Evolutionary conservation across 2,113 vertebrate genomes (phyloP), one percentile per base, ranked within the genome.

Genomic region (Eidolon helvum): DNA sequence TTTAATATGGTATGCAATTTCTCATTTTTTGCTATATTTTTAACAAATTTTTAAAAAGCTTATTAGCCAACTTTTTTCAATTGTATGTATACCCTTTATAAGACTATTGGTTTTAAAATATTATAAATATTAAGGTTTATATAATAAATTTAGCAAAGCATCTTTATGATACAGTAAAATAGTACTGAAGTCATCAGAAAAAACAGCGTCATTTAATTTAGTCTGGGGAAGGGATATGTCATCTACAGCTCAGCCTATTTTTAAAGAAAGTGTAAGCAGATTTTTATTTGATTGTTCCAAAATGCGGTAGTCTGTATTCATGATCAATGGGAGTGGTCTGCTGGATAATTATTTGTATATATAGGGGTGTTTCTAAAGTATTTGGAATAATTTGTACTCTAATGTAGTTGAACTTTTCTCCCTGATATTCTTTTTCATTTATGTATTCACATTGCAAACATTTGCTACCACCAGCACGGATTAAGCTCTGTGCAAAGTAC

Each of bases 51-150:
- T 50, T 50, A 87, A 95, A 92, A 94, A 79, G 9, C 9, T 53
- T 93, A 10, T 48, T 50, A 72, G 43, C 9, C 33, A 30, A 48
- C 12, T 43, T 61, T 90, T 89, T 90, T 74, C 33, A 91, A 78
- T 7, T 24, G 3, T 35, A 12, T 50, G 3, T 63, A 45, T 84
- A 8, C 74, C 82, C 71, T 33, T 69, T 80, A n/a, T 74, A 79
- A 91, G 26, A 82, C 40, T 71, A 84, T 18, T 59, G 40, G 7
- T 69, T 83, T 80, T 84, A 45, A 97, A 95, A 75, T 75, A 85
- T 50, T 57, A 69, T 71, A 68, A 65, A 45, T 38, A 75, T 63
- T 79, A 87, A 53, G 28, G 80, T 55, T 66, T 72, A 30, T 43
- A 61, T 38, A 38, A 53, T 90, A 71, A 40, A 86, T 71, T 63